Conservation (phyloP, 2,797 vertebrate genomes). For the Odontamblyopus lacepedii region DNA sequence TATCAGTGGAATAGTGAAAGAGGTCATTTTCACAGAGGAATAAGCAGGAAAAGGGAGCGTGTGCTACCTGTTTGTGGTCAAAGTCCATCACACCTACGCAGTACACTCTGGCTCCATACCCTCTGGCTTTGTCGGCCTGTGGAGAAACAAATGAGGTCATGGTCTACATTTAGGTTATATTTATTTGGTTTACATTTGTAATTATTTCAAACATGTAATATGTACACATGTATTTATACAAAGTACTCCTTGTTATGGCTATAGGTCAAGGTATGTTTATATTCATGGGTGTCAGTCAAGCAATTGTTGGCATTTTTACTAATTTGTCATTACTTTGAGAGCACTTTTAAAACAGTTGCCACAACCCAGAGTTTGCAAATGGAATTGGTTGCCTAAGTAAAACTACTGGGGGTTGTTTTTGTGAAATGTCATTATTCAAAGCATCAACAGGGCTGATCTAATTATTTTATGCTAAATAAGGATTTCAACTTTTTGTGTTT, state of each 20-base stretch:
- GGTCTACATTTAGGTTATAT: background rate
- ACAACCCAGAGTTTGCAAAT: background rate
- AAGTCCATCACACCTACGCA: slow-evolving; percentile 95
- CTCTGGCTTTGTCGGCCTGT: slow-evolving; percentile 84
- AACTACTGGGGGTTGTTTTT: background rate
- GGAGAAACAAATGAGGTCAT: slow-evolving; percentile 11
- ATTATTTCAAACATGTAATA: background rate
- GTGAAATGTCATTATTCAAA: background rate
- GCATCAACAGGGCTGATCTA: too few species aligned
- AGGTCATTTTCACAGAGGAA: slow-evolving; percentile 15
- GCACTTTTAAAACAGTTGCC: background rate
- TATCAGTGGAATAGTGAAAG: slow-evolving; percentile 24
- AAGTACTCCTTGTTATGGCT: background rate
- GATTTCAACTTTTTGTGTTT: too few species aligned
- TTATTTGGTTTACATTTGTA: background rate
- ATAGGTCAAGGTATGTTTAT: background rate
- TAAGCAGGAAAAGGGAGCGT: background rate
- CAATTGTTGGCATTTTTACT: too few species aligned
- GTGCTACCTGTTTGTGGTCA: slow-evolving; percentile 86
- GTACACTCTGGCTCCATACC: slow-evolving; percentile 90
- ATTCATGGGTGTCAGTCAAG: background rate
- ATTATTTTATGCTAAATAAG: too few species aligned
- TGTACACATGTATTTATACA: background rate
- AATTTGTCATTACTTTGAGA: too few species aligned
- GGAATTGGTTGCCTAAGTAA: background rate